These are phyloP conservation scores for Oryzias javanicus DNA, from an alignment of 2,113 vertebrate genomes.

Conservation along the genomic window DNA sequence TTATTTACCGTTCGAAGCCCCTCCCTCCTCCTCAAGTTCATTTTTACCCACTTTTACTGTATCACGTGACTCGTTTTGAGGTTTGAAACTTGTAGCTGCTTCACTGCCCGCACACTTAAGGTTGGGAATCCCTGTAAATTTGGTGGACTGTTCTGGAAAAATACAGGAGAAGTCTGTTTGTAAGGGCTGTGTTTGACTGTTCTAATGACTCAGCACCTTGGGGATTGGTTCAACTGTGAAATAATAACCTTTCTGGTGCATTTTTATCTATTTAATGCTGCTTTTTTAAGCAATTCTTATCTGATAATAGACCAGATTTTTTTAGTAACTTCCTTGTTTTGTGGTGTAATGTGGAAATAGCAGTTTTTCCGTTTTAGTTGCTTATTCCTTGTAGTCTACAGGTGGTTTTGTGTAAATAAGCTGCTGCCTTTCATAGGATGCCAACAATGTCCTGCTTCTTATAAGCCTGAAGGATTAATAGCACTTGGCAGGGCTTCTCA, in stretches of 20 bases:
- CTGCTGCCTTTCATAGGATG: background rate
- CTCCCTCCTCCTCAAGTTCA: conserved; percentile 25
- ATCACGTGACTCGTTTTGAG: conserved; percentile 27
- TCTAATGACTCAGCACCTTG: too few relatives aligned
- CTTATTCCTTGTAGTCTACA: too few relatives aligned
- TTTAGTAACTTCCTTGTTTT: too few relatives aligned
- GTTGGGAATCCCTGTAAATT: background rate
- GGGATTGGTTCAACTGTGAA: too few relatives aligned
- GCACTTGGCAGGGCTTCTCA: background rate
- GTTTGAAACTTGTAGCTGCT: conserved; percentile 18
- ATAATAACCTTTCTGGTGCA: too few relatives aligned
- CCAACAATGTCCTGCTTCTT: background rate
- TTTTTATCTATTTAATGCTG: background rate
- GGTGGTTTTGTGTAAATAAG: background rate
- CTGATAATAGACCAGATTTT: background rate
- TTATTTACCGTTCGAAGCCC: conserved; percentile 1
- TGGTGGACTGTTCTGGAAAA: conserved; percentile 1
- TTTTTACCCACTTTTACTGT: conserved; percentile 13
- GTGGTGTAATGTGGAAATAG: too few relatives aligned
- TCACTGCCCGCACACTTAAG: background rate
- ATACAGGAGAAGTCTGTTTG: too few relatives aligned
- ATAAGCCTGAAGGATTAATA: too few relatives aligned
- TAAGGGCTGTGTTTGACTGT: too few relatives aligned
- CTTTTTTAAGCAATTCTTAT: background rate
- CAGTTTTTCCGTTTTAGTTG: too few relatives aligned